Evolutionary conservation across 2,888 invertebrate genomes (phyloP).

Genomic region (Melipona beecheii): DNA sequence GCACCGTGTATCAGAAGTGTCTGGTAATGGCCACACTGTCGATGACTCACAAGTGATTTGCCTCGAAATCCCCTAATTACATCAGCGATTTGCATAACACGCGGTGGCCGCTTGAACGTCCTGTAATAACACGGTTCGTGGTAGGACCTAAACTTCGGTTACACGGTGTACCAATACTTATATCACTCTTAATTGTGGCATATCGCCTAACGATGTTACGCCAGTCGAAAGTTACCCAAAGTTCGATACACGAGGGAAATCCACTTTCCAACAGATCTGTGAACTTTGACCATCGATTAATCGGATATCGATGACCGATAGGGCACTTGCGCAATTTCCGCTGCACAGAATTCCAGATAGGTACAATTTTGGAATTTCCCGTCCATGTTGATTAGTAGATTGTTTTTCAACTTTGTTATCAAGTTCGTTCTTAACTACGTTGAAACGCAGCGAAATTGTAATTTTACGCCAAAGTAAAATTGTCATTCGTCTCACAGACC

Average conservation of each 20-base stretch:
- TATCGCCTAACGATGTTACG: constrained; percentile 7
- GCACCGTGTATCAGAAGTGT: constrained; percentile 10
- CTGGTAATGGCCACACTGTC: constrained; percentile 15
- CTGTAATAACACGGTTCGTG: neutral
- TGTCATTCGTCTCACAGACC: too few relatives aligned
- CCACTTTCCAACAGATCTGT: neutral
- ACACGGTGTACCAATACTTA: constrained; percentile 22
- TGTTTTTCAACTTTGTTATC: too few relatives aligned
- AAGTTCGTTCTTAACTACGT: too few relatives aligned
- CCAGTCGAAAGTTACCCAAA: neutral
- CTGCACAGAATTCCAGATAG: too few relatives aligned
- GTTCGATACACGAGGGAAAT: neutral
- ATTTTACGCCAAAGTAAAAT: too few relatives aligned
- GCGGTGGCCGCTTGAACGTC: constrained; percentile 13
- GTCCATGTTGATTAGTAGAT: too few relatives aligned
- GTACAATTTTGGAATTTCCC: too few relatives aligned
- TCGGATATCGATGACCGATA: neutral
- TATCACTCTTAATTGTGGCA: constrained; percentile 19
- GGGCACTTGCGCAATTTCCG: too few relatives aligned
- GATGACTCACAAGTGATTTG: constrained; percentile 33
- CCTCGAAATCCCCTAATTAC: constrained; percentile 45
- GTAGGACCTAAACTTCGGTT: constrained; percentile 47
- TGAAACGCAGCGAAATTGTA: too few relatives aligned
- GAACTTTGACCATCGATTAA: constrained; percentile 8
- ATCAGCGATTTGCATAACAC: constrained; percentile 52